Base-by-base conservation (phyloP, 2,888 invertebrate genomes). In the Clistopyga incitator region DNA sequence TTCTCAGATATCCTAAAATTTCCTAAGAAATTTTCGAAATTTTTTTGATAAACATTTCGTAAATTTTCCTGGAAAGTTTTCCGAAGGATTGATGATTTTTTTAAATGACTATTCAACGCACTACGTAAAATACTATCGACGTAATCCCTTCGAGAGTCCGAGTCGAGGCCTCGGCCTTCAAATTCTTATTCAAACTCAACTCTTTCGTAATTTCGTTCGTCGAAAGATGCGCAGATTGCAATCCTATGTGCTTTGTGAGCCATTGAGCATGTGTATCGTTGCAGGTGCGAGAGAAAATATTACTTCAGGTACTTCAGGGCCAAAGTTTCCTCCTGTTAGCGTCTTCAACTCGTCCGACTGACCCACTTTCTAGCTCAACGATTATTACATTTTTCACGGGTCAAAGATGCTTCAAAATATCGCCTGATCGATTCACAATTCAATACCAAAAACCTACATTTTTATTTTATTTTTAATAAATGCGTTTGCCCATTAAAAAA, bases 161-260 rank as follows among this genome's bases (percentile, higher is more conserved):
- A 71, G 72, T 82, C 81, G 45, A 78, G 81, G 81, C 20, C 65
- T 42, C 54, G n/a, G 29, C 13, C 54, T 20, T 65, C 15, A 11
- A 29, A 71, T 61, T 81, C 70, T 70, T 34, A 20, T 47, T 68
- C 65, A 56, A 54, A 81, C 65, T 56, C 64, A 11, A 23, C 42
- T 54, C 71, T 81, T 81, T 81, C 81, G 71, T 59, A 81, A 81
- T 77, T 56, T 34, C n/a, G 38, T 8, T 29, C 56, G 77, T 45
- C 65, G 71, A 81, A 38, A 65, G 81, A 81, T 65, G 29, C 23
- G 64, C 34, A 10, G 38, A 34, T 64, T 64, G 54, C 52, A 20
- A 8, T 54, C 18, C 25, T 42, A 23, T 10, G 10, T 25, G 29
- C 59, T 59, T 59, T 8, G 42, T 52, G 15, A 6, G 42, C 23